Evolutionary conservation across 1,140 invertebrate genomes (phyloP), one percentile per base, ranked within the genome.

Genomic region (Halictus rubicundus): DNA sequence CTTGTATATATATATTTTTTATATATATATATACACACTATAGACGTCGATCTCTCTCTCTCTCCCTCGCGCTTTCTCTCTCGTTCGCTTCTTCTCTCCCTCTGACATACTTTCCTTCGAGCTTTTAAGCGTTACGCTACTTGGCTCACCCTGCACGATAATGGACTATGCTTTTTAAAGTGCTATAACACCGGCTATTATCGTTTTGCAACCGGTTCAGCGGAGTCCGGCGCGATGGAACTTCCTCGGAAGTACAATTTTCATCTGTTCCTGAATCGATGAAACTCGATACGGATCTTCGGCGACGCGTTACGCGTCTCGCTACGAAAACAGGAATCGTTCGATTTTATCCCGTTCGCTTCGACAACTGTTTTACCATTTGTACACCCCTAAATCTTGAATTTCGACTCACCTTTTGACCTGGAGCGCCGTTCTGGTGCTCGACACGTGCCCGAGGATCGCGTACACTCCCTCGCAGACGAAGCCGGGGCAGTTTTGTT

Each of bases 161-260:
- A 83, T 83, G 81, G 81, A 68, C 81, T 65, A 70, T 42, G 72
- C 81, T 83, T 83, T 83, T 80, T 75, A 76, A 80, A 83, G 81
- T 76, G 66, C 81, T 71, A 65, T 83, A 80, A 83, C 66, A 80
- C 78, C 78, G 71, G 69, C 80, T 71, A 73, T 82, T 82, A 82
- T 79, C 80, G 80, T 82, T 82, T 82, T 78, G 75, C 76, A 73
- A 79, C 65, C 79, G 54, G 71, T 75, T 75, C 71, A 75, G 25
- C 27, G 71, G 23, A 65, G 68, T 68, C 72, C 52, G 39, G 42
- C 46, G 57, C 54, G 39, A 21, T 49, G 42, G 25, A 70, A 60
- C 66, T 75, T 71, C 59, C 59, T 21, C 21, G 14, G 3, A 14
- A n/a, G n/a, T 12, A 16, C 42, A 57, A n/a, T 27, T 76, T 63